phyloP scores from a whole-genome alignment of 1,140 invertebrate species.

The Adelges cooleyi region DNA sequence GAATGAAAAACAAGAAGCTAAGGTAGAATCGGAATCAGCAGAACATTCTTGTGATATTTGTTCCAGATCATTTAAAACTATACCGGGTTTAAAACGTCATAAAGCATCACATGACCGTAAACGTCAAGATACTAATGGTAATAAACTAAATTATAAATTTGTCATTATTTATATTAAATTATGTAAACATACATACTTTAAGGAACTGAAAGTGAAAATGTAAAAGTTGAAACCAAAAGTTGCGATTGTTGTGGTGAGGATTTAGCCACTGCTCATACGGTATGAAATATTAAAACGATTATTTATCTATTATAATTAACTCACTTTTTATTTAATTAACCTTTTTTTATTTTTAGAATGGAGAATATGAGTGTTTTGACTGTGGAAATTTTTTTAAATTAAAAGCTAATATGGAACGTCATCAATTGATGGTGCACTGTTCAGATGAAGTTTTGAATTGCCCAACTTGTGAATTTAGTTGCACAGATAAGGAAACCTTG shows the following conservation, averaged over 20 bases:
- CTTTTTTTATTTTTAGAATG: constrained; percentile 37
- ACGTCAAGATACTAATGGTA: neutral
- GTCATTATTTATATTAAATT: no score
- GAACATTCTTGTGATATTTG: constrained; percentile 12
- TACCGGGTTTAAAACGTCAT: constrained; percentile 17
- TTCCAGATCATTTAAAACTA: constrained; percentile 3
- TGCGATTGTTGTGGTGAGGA: constrained; percentile 46
- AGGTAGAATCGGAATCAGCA: neutral
- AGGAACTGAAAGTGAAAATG: neutral
- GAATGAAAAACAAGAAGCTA: neutral
- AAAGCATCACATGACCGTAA: constrained; percentile 14
- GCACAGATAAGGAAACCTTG: constrained; percentile 42
- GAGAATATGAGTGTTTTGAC: constrained; percentile 42
- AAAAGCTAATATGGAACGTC: constrained; percentile 41
- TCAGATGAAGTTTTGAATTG: constrained; percentile 40
- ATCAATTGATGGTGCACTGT: constrained; percentile 41
- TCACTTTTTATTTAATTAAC: neutral
- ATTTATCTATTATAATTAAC: no score
- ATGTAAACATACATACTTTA: no score
- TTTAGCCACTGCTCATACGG: constrained; percentile 42
- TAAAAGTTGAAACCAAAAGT: constrained; percentile 34
- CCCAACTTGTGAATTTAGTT: constrained; percentile 41
- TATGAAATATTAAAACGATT: constrained; percentile 33
- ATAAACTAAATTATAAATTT: no score
- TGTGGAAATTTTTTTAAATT: constrained; percentile 47